phyloP scores from a whole-genome alignment of 1,140 invertebrate species.

The Ephestia elutella region DNA sequence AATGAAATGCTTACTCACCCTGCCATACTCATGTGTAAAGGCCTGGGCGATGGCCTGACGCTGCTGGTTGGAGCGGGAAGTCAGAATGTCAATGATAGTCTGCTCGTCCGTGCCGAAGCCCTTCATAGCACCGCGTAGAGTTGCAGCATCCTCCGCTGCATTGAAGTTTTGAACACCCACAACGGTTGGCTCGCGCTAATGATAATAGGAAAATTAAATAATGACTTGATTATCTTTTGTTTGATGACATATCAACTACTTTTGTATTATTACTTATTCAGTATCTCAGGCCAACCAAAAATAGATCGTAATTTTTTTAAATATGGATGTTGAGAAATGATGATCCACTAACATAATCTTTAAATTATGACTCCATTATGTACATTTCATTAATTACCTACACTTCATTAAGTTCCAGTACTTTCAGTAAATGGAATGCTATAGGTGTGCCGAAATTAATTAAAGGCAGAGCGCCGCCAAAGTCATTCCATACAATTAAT shows the following conservation, averaged over 20 bases:
- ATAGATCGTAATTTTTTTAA: too few species aligned
- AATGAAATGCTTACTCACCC: conserved; percentile 66
- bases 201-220: not conserved
- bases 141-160: conserved; percentile 79
- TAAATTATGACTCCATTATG: too few species aligned
- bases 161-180: conserved; percentile 76
- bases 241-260: too few species aligned
- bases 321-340: too few species aligned
- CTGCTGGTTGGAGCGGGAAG: conserved; percentile 79
- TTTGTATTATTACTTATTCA: too few species aligned
- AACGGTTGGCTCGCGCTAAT: conserved; percentile 77
- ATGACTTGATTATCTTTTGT: not conserved
- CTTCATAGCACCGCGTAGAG: conserved; percentile 84
- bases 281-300: too few species aligned
- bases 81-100: conserved; percentile 82
- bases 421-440: too few species aligned
- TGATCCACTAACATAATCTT: too few species aligned
- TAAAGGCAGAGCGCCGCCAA: not conserved
- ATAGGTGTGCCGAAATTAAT: not conserved
- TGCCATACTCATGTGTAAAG: conserved; percentile 85
- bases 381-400: too few species aligned
- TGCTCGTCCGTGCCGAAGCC: conserved; percentile 85
- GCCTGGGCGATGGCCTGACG: conserved; percentile 79
- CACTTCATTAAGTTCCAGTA: too few species aligned
- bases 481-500: not conserved